These are phyloP conservation scores for Drosophila navojoa DNA, from an alignment of 1,140 invertebrate species.

Conservation along the genomic window DNA sequence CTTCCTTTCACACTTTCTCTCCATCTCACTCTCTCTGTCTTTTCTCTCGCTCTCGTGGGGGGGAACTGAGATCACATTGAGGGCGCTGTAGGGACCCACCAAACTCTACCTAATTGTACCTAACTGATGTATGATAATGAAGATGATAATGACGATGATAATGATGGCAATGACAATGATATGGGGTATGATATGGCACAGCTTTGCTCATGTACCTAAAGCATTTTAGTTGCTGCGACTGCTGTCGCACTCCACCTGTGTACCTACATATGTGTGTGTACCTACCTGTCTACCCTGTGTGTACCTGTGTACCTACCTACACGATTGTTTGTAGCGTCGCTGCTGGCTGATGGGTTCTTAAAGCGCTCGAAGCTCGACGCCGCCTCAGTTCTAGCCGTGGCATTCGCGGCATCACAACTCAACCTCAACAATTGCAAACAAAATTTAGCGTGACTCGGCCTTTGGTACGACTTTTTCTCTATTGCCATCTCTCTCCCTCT, in stretches of 20 bases:
- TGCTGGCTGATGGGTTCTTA: constrained; percentile 63
- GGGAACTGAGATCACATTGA: too few relatives aligned
- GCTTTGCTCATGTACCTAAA: too few relatives aligned
- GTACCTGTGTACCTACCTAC: neutral
- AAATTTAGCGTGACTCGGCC: constrained; percentile 28
- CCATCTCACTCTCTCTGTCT: neutral
- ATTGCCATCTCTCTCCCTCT: too few relatives aligned
- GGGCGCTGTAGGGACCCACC: too few relatives aligned
- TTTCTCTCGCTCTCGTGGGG: neutral
- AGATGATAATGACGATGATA: neutral
- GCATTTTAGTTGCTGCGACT: neutral
- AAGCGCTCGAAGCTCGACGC: constrained; percentile 53
- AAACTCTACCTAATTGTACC: too few relatives aligned
- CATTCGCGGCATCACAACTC: constrained; percentile 71
- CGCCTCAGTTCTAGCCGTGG: constrained; percentile 73
- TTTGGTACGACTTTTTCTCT: neutral
- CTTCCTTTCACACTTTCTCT: neutral
- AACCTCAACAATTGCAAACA: neutral
- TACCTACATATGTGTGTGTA: neutral
- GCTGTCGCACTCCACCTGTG: neutral
- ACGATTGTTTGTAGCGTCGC: constrained; percentile 23
- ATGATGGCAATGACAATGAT: neutral
- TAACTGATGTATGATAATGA: too few relatives aligned
- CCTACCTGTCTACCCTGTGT: neutral
- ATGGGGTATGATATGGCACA: too few relatives aligned